Percentiles rank a stretch among this genome's conserved stretches.
Evolutionary conservation across 2,888 invertebrate genomes (phyloP).

Genomic region (Copidosoma aretas): DNA sequence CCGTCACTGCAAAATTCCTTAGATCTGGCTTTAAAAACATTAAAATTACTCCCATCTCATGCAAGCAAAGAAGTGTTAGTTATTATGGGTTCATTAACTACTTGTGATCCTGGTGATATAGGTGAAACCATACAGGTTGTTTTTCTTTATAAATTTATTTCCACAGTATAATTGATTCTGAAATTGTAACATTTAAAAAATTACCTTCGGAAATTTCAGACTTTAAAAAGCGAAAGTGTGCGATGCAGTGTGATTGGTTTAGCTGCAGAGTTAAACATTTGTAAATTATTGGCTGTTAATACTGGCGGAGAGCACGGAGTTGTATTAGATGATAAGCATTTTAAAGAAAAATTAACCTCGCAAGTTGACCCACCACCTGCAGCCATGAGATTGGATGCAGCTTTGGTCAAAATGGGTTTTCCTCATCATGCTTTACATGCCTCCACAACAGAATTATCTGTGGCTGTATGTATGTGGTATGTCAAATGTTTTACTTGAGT

Average conservation of each 20-base stretch:
- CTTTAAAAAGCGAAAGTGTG: slow-evolving; percentile 80
- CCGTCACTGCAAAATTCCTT: slow-evolving; percentile 96
- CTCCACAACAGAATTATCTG: slow-evolving; percentile 70
- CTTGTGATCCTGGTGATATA: slow-evolving; percentile 96
- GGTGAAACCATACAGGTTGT: slow-evolving; percentile 77
- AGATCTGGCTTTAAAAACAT: slow-evolving; percentile 82
- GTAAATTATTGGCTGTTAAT: slow-evolving; percentile 81
- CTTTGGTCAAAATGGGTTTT: slow-evolving; percentile 95
- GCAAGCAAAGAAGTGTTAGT: slow-evolving; percentile 93
- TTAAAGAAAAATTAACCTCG: slow-evolving; percentile 70
- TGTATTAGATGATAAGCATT: slow-evolving; percentile 84
- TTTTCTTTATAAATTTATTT: background rate
- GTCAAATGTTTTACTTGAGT: slow-evolving; percentile 50
- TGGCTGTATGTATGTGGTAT: slow-evolving; percentile 93
- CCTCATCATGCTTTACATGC: slow-evolving; percentile 77
- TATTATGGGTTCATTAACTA: slow-evolving; percentile 91
- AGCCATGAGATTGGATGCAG: slow-evolving; percentile 75
- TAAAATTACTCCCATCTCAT: slow-evolving; percentile 90
- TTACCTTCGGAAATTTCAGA: slow-evolving; percentile 57
- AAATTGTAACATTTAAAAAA: background rate
- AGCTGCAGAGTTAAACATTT: slow-evolving; percentile 93
- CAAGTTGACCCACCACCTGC: slow-evolving; percentile 77
- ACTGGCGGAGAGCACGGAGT: slow-evolving; percentile 90
- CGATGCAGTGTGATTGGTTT: slow-evolving; percentile 94
- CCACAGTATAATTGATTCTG: background rate